Evolutionary conservation across 2,113 vertebrate species (phyloP).

Genomic region (Myodes glareolus): DNA sequence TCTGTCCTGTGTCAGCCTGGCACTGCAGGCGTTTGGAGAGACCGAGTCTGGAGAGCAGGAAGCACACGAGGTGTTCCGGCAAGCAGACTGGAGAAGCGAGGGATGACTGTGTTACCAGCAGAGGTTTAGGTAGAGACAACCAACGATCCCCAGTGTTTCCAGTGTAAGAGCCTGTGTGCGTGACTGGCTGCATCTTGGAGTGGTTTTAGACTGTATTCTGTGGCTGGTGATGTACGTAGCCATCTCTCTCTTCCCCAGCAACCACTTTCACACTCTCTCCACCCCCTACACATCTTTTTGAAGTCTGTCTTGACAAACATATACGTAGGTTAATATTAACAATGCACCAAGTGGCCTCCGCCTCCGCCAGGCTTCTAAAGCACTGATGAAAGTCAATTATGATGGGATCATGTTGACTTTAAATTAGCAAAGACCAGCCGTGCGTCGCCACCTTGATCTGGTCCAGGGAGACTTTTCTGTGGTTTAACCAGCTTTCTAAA

Average conservation of each 20-base stretch:
- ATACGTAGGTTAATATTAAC: background rate
- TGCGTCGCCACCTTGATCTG: background rate
- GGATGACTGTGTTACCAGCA: fast-evolving
- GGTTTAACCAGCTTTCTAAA: background rate
- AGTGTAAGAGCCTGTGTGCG: fast-evolving
- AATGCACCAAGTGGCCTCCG: background rate
- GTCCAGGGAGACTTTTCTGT: background rate
- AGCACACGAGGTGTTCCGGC: background rate
- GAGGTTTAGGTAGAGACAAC: background rate
- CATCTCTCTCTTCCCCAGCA: background rate
- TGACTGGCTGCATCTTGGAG: fast-evolving
- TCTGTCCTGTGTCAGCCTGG: background rate
- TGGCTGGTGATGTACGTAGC: too few relatives aligned
- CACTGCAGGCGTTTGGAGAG: too few relatives aligned
- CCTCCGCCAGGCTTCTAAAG: background rate
- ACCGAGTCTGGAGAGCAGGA: background rate
- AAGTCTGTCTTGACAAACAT: background rate
- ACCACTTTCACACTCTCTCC: fast-evolving
- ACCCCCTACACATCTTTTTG: background rate
- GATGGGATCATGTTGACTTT: background rate
- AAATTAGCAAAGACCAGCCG: background rate
- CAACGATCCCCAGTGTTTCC: fast-evolving
- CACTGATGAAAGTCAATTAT: background rate
- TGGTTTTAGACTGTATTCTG: fast-evolving
- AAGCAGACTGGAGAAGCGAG: fast-evolving